Percentiles rank a stretch among this genome's conserved stretches.
phyloP scores from a whole-genome alignment of 92 coral and sea anemone genomes.

The Meandrina meandrites region DNA sequence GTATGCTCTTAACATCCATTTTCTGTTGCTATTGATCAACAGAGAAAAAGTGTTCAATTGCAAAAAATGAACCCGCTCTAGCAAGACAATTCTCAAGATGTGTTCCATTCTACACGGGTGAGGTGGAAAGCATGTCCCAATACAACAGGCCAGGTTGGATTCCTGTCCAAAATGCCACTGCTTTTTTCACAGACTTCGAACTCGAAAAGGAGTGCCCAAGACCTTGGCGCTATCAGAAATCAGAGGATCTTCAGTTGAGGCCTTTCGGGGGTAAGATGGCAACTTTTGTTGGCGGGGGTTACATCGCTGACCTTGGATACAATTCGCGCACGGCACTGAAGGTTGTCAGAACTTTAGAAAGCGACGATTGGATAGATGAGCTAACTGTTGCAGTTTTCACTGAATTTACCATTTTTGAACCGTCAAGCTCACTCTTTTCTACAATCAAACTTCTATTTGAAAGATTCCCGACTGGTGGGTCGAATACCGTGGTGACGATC shows the following conservation, averaged over 20 bases:
- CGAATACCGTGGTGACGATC: constrained; percentile 39
- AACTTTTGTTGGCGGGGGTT: constrained; percentile 83
- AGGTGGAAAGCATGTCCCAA: constrained; percentile 57
- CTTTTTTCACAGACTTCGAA: constrained; percentile 60
- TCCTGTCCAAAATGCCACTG: constrained; percentile 57
- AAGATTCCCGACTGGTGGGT: constrained; percentile 68
- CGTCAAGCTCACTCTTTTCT: constrained; percentile 74
- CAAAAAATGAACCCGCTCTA: constrained; percentile 47
- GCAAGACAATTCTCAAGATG: constrained; percentile 70
- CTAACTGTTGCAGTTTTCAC: constrained; percentile 69
- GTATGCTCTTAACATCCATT: neutral
- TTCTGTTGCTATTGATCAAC: neutral
- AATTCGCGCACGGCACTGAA: constrained; percentile 65
- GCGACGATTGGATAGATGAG: constrained; percentile 72
- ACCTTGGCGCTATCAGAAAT: constrained; percentile 80
- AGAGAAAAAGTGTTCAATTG: constrained; percentile 59
- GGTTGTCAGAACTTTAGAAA: constrained; percentile 54
- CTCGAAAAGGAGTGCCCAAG: constrained; percentile 71
- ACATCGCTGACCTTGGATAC: constrained; percentile 84
- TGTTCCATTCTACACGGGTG: constrained; percentile 58
- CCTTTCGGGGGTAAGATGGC: constrained; percentile 62
- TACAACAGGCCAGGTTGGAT: constrained; percentile 83
- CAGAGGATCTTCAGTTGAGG: constrained; percentile 46
- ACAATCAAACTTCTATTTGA: constrained; percentile 73
- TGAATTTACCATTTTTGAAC: constrained; percentile 82